phyloP scores from a whole-genome alignment of 2,888 invertebrate genomes.

The Onchidella celtica region DNA sequence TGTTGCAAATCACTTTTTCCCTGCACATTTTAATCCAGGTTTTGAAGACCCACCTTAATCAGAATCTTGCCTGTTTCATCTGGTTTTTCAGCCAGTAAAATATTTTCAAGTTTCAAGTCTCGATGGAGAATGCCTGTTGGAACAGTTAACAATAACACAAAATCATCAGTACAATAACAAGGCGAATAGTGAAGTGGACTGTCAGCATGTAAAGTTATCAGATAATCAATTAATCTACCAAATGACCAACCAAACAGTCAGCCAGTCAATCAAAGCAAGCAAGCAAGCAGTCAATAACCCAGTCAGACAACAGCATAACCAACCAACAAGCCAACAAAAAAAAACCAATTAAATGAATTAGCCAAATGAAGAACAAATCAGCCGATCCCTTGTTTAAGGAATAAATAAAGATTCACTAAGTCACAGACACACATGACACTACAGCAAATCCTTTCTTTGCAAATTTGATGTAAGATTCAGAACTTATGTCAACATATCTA shows the following conservation, averaged over 20 bases:
- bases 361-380: background rate
- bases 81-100: slow-evolving; percentile 82
- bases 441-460: too few relatives aligned
- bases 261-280: background rate
- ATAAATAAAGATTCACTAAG: background rate
- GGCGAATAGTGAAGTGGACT: background rate
- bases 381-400: background rate
- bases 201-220: background rate
- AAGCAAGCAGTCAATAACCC: background rate
- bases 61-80: slow-evolving; percentile 81
- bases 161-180: background rate
- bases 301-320: background rate
- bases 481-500: too few relatives aligned
- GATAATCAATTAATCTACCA: background rate
- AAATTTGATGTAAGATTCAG: too few relatives aligned
- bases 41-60: slow-evolving; percentile 81
- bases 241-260: background rate
- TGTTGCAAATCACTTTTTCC: too few relatives aligned
- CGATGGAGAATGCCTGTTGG: slow-evolving; percentile 79
- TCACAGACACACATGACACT: background rate
- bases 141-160: background rate
- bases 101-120: slow-evolving; percentile 80
- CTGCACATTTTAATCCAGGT: too few relatives aligned
- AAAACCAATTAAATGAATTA: background rate
- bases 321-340: background rate